phyloP scores from a whole-genome alignment of 2,797 vertebrate species.

The Smutsia temminckii region DNA sequence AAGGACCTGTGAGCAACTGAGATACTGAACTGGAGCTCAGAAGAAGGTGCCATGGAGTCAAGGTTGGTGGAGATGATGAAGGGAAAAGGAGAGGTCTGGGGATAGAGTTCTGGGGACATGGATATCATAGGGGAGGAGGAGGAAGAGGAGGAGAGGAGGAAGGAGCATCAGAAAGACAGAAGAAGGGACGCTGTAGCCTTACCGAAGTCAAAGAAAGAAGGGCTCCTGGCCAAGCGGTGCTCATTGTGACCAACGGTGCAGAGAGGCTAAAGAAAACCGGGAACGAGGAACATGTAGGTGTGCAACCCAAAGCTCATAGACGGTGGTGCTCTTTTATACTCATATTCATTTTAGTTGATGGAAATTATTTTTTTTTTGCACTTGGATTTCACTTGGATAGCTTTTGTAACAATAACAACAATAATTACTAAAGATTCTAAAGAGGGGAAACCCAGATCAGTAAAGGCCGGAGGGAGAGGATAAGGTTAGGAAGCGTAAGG shows the following conservation, averaged over 20 bases:
- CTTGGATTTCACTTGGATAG: neutral
- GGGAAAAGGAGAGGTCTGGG: neutral
- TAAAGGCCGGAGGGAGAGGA: neutral
- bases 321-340: neutral
- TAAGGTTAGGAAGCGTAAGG: neutral
- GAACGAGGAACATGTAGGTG: too few species aligned
- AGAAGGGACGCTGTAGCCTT: accelerated
- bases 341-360: neutral
- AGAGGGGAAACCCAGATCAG: neutral
- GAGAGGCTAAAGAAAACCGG: neutral
- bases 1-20: neutral
- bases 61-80: too few species aligned
- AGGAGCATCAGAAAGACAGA: neutral
- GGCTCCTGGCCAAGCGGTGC: neutral
- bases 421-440: neutral
- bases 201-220: neutral
- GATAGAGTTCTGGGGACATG: neutral
- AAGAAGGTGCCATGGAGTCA: neutral
- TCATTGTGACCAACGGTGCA: neutral
- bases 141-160: neutral
- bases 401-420: neutral
- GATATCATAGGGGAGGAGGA: neutral
- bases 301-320: neutral
- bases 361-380: neutral
- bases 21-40: neutral